These are phyloP conservation scores for Myotis lucifugus DNA, from an alignment of 2,113 vertebrate genomes.

Conservation along the genomic window DNA sequence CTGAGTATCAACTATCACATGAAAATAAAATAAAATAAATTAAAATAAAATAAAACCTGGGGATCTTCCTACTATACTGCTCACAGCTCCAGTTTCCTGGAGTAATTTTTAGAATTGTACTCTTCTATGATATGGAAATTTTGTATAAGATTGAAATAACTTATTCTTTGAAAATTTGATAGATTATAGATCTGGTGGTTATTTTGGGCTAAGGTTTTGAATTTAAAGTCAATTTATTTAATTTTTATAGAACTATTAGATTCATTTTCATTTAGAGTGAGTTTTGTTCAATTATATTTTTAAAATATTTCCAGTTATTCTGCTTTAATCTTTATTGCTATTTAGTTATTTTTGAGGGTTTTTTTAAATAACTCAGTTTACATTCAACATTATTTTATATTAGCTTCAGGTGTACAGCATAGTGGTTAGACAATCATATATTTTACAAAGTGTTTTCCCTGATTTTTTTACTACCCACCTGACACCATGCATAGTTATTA, in stretches of 20 bases:
- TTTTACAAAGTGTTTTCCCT: not conserved
- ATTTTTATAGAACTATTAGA: not conserved
- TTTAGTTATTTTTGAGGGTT: not conserved
- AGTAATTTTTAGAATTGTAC: not conserved
- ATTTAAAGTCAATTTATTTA: not conserved
- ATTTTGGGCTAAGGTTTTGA: not conserved
- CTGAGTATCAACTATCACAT: not conserved
- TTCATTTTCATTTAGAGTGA: not conserved
- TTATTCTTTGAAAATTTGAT: slow-evolving; percentile 8
- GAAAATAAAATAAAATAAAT: not conserved
- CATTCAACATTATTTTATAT: not conserved
- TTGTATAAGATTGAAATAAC: not conserved
- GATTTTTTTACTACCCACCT: not conserved
- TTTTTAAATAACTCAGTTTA: not conserved
- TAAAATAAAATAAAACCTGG: not conserved
- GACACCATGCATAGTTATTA: not conserved
- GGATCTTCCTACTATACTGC: not conserved
- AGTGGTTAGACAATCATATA: not conserved
- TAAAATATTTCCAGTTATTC: not conserved
- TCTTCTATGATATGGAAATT: not conserved
- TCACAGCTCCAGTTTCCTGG: not conserved
- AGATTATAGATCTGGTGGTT: not conserved
- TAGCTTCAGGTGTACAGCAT: not conserved
- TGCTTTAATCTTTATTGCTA: not conserved
- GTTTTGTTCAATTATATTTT: not conserved